Base-by-base conservation (phyloP, 1,140 invertebrate genomes). In the Phortica variegata region DNA sequence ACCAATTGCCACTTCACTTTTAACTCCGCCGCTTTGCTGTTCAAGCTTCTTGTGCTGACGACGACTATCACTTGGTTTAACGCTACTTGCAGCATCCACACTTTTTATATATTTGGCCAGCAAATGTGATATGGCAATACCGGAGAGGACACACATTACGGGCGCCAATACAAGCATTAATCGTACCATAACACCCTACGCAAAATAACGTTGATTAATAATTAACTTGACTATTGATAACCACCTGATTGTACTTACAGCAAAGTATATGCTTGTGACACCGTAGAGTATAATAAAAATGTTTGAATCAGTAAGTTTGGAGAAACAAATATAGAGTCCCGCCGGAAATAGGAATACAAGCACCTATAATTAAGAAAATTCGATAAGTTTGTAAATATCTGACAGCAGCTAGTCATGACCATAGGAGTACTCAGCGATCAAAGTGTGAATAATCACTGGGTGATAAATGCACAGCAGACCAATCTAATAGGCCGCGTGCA, bases 241-340 rank as follows among this genome's bases (percentile, higher is more conserved):
- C n/a, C n/a, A n/a, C n/a, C n/a, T n/a, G n/a, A n/a, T n/a, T n/a
- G n/a, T n/a, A 84, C 87, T 88, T 80, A 93, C 93, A 43, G 95
- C 94, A 84, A 98, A 98, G 76, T 98, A 98, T 62, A 98, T 95
- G 73, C 93, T 95, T 6, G 95, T 97, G 2, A 97, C 90, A 16
- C 94, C 96, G 77, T 98, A 98, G 33, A 98, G 81, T 58, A 98
- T 95, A 42, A 98, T 89, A 72, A 98, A 98, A 50, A 98, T 97
- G 77, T 97, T 98, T 20, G 93, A 88, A 77, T 98, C 95, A 1
- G 92, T 94, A 15, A 98, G 78, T 49, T 92, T 88, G 12, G 87
- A 86, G 78, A 99, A 97, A 77, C 95, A 98, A 75, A 95, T 95
- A 77, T 98, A 98, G 20, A 98, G 81, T 2, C 95, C 96, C 37